Evolutionary conservation across 2,797 vertebrate species (phyloP).

Genomic region (Amniataba percoides): DNA sequence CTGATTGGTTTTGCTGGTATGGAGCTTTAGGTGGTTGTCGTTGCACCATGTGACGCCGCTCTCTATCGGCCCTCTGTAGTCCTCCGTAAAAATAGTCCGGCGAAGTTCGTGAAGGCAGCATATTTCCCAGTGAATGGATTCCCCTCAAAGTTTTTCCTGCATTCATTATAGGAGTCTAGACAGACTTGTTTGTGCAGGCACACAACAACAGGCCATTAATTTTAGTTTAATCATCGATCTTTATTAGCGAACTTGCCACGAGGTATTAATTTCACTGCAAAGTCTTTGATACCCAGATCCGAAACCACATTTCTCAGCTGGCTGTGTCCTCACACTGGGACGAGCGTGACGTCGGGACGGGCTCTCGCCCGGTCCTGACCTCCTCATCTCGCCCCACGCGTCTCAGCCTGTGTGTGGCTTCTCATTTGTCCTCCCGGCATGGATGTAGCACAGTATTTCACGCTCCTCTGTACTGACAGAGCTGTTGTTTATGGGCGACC

Average conservation of each 20-base stretch:
- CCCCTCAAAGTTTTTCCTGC: too few relatives aligned
- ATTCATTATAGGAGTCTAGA: too few relatives aligned
- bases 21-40: too few relatives aligned
- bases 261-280: neutral
- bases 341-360: neutral
- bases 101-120: too few relatives aligned
- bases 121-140: too few relatives aligned
- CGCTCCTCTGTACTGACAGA: slow-evolving; percentile 39
- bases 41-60: too few relatives aligned
- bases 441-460: slow-evolving; percentile 22
- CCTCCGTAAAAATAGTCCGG: too few relatives aligned
- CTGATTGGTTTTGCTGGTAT: too few relatives aligned
- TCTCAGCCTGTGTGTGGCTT: slow-evolving; percentile 29
- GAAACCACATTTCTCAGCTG: neutral
- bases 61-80: too few relatives aligned
- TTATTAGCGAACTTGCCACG: neutral
- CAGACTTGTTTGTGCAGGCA: too few relatives aligned
- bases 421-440: slow-evolving; percentile 38
- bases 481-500: slow-evolving; percentile 62
- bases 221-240: too few relatives aligned
- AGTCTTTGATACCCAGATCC: neutral
- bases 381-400: neutral
- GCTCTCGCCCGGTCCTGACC: slow-evolving; percentile 1
- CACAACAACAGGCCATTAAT: too few relatives aligned
- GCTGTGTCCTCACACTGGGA: neutral